Conservation (phyloP, 1,140 invertebrate species). For the Goniozus legneri region DNA sequence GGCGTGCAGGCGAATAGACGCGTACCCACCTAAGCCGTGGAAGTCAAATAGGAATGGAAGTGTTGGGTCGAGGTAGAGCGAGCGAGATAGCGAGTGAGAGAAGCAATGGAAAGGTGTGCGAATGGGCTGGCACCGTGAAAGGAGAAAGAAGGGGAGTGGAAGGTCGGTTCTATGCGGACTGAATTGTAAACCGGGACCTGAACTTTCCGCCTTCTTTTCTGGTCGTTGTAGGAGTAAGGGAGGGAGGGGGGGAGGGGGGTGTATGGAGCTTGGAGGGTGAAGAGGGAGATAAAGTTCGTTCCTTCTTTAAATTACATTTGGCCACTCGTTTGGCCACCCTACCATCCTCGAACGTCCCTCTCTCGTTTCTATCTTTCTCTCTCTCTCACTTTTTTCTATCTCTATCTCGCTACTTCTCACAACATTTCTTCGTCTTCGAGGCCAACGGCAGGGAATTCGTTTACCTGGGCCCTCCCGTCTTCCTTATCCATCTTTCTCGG, state of each 20-base stretch:
- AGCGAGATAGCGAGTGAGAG: neutral
- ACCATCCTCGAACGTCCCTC: slow-evolving; percentile 12
- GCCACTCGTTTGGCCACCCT: slow-evolving; percentile 39
- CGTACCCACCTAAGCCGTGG: slow-evolving; percentile 11
- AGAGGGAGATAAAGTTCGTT: slow-evolving; percentile 30
- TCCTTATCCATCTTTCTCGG: slow-evolving; percentile 15
- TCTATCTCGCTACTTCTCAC: neutral
- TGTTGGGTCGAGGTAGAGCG: neutral
- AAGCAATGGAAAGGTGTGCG: slow-evolving; percentile 1
- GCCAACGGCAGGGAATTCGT: slow-evolving; percentile 21
- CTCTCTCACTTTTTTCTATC: neutral
- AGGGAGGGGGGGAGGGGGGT: neutral
- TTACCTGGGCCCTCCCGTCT: slow-evolving; percentile 18
- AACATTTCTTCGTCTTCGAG: slow-evolving; percentile 4
- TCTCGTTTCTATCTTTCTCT: slow-evolving; percentile 8
- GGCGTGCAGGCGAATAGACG: slow-evolving; percentile 6
- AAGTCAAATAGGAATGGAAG: slow-evolving; percentile 13
- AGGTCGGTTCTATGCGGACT: slow-evolving; percentile 33
- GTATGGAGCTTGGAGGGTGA: slow-evolving; percentile 15
- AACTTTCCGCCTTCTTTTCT: slow-evolving; percentile 38
- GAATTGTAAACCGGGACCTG: slow-evolving; percentile 40
- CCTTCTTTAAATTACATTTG: slow-evolving; percentile 49
- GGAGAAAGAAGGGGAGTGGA: neutral
- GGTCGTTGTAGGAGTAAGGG: slow-evolving; percentile 22
- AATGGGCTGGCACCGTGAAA: slow-evolving; percentile 1